Evolutionary conservation across 2,797 vertebrate species (phyloP).

Genomic region (Acipenser transmontanus): DNA sequence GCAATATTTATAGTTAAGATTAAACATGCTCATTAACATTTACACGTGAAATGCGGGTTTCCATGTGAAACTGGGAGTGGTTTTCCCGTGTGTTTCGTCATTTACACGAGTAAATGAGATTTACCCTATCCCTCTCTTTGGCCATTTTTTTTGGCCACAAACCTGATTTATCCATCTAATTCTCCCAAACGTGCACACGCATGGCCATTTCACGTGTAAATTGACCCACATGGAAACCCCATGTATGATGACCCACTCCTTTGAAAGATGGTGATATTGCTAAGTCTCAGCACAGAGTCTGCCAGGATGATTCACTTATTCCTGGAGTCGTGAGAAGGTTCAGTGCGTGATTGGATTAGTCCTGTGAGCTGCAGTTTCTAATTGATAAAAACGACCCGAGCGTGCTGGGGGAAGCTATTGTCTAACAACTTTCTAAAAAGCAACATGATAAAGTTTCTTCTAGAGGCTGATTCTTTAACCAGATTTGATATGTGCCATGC

Average conservation of each 20-base stretch:
- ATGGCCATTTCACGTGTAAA: too few species aligned
- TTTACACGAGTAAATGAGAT: too few species aligned
- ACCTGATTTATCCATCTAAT: too few species aligned
- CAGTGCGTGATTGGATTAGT: constrained; percentile 54
- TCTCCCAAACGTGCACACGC: too few species aligned
- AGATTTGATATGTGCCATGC: constrained; percentile 56
- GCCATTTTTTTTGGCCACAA: too few species aligned
- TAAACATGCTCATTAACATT: too few species aligned
- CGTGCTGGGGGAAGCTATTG: constrained; percentile 48
- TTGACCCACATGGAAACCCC: background rate
- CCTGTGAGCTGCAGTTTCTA: constrained; percentile 50
- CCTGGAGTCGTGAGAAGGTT: constrained; percentile 52
- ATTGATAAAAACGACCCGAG: constrained; percentile 63
- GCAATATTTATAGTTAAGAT: too few species aligned
- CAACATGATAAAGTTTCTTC: constrained; percentile 45
- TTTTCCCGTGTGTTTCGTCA: too few species aligned
- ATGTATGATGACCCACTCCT: constrained; percentile 22
- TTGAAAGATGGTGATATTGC: constrained; percentile 39
- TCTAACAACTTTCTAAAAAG: constrained; percentile 23
- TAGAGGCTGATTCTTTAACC: constrained; percentile 51
- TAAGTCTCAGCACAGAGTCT: constrained; percentile 36
- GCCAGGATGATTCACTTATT: constrained; percentile 42
- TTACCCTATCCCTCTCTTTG: too few species aligned
- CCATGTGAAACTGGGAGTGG: too few species aligned
- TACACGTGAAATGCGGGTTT: too few species aligned